A percentile compares a stretch with the other conserved stretches of the same genome.
Conservation (phyloP, 2,113 vertebrate species). For the Corythornis cristatus region DNA sequence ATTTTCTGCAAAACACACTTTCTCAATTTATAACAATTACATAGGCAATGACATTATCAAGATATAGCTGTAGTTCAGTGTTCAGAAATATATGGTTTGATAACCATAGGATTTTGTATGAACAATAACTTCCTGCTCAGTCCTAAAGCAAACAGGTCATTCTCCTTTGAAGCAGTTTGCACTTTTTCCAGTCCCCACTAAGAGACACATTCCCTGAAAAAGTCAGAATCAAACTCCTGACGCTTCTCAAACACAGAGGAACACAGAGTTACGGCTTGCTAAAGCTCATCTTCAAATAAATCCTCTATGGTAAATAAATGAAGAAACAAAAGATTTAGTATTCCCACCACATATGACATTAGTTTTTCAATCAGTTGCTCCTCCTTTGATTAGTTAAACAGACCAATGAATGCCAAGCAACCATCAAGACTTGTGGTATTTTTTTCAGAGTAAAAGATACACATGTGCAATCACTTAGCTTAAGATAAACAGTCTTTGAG, state of each 20-base stretch:
- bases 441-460: not conserved
- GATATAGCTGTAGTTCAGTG: not conserved
- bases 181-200: not conserved
- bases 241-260: rapidly evolving
- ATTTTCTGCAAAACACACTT: not conserved
- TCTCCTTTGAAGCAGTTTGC: not conserved
- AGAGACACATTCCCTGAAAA: not conserved
- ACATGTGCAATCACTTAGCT: not conserved
- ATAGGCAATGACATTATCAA: not conserved
- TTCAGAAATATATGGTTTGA: not conserved
- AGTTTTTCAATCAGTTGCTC: not conserved
- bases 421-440: not conserved
- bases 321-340: not conserved
- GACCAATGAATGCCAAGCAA: not conserved
- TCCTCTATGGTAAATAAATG: not conserved
- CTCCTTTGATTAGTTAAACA: not conserved
- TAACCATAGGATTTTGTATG: not conserved
- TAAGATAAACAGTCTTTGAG: not conserved
- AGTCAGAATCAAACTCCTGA: not conserved
- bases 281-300: not conserved
- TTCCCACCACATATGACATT: not conserved
- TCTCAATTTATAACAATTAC: not conserved
- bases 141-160: not conserved
- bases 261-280: rapidly evolving
- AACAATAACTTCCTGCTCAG: not conserved